Percentiles rank a stretch among this genome's conserved stretches.
These are phyloP conservation scores for Callimorpha dominula DNA, from an alignment of 2,888 invertebrate genomes.

Conservation along the genomic window DNA sequence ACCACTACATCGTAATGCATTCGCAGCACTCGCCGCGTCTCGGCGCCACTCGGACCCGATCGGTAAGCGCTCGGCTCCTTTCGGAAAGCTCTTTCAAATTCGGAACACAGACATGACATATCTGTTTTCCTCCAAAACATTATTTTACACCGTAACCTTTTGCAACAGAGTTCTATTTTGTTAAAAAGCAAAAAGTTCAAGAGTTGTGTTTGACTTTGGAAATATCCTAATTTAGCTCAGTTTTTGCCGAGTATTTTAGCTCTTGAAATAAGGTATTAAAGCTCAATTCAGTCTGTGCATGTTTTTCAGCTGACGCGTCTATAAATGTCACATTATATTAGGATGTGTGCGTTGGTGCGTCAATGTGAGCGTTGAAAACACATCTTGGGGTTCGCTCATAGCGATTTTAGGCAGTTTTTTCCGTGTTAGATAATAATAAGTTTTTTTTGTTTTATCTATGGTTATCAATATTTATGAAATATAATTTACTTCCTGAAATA, in stretches of 20 bases:
- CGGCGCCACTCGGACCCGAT: constrained; percentile 85
- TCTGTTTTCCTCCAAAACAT: constrained; percentile 59
- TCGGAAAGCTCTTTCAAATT: constrained; percentile 84
- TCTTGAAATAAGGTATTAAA: constrained; percentile 54
- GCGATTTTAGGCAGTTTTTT: constrained; percentile 74
- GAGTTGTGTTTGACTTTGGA: constrained; percentile 79
- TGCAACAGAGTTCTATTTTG: constrained; percentile 50
- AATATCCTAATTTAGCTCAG: constrained; percentile 80
- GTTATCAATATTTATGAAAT: constrained; percentile 42
- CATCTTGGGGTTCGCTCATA: constrained; percentile 71
- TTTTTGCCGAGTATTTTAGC: constrained; percentile 50
- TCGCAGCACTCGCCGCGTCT: constrained; percentile 80
- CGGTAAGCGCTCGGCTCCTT: constrained; percentile 80
- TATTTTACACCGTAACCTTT: constrained; percentile 51
- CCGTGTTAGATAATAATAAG: constrained; percentile 56
- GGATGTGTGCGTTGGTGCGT: constrained; percentile 60
- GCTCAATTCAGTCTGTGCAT: constrained; percentile 53
- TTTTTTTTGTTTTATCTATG: constrained; percentile 45
- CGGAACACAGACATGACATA: constrained; percentile 79
- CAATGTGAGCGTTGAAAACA: constrained; percentile 77
- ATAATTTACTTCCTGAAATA: constrained; percentile 1
- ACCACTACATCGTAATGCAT: constrained; percentile 81
- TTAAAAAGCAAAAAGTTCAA: constrained; percentile 58
- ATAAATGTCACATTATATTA: constrained; percentile 74
- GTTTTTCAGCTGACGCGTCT: constrained; percentile 83